These are phyloP conservation scores for Delphinus delphis DNA, from an alignment of 2,113 vertebrate genomes.

Conservation along the genomic window DNA sequence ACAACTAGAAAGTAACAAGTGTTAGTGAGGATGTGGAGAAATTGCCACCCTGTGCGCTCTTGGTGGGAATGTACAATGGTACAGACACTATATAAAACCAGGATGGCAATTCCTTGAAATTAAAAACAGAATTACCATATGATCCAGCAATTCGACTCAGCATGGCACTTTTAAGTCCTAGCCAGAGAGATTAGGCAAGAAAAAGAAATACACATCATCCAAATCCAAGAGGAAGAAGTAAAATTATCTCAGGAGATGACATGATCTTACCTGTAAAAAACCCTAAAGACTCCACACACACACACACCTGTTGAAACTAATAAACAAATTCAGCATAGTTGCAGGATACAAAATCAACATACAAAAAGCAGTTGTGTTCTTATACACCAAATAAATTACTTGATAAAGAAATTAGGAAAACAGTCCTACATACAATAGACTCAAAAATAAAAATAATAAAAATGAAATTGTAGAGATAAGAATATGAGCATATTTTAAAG, in stretches of 20 bases:
- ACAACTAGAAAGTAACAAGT: neutral
- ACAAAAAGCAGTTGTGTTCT: neutral
- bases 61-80: neutral
- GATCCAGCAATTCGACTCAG: neutral
- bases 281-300: neutral
- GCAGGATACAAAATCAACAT: neutral
- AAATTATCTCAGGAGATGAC: neutral
- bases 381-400: neutral
- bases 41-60: too few species aligned
- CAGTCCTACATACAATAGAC: neutral
- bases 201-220: neutral
- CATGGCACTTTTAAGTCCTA: neutral
- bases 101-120: too few species aligned
- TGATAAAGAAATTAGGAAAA: neutral
- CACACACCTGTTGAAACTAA: neutral
- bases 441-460: neutral
- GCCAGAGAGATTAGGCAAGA: too few species aligned
- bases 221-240: neutral
- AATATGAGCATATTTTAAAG: neutral
- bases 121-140: accelerated
- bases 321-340: too few species aligned
- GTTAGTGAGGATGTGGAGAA: neutral
- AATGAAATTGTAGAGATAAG: neutral
- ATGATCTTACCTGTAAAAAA: neutral
- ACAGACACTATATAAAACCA: neutral